Percentiles rank a stretch among this genome's conserved stretches.
phyloP scores from a whole-genome alignment of 2,888 invertebrate species.

The Allacma fusca region DNA sequence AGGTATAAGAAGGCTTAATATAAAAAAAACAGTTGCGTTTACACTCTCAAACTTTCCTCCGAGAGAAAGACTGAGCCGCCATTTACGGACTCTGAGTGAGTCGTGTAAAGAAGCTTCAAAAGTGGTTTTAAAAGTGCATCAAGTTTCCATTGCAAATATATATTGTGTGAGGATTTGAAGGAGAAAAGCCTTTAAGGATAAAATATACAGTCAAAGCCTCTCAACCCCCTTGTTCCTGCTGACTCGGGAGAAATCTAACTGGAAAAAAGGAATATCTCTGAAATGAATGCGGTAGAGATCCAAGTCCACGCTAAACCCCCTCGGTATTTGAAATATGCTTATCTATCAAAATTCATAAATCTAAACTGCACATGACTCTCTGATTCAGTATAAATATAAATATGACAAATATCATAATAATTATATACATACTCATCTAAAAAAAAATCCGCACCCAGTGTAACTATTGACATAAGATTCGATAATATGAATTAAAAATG shows the following conservation, averaged over 20 bases:
- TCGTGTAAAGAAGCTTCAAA: neutral
- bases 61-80: neutral
- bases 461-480: too few relatives aligned
- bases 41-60: neutral
- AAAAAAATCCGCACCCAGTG: too few relatives aligned
- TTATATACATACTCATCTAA: too few relatives aligned
- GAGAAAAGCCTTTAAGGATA: neutral
- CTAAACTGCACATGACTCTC: too few relatives aligned
- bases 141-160: neutral
- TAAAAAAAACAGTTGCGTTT: neutral
- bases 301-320: constrained; percentile 5
- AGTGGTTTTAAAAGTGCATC: neutral
- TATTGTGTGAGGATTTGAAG: neutral
- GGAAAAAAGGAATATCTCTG: too few relatives aligned
- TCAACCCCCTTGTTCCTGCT: neutral
- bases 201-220: neutral
- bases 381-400: too few relatives aligned
- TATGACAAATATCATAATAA: too few relatives aligned
- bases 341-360: too few relatives aligned
- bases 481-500: too few relatives aligned
- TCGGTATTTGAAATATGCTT: neutral
- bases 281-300: constrained; percentile 14
- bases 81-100: neutral
- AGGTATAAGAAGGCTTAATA: neutral
- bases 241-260: neutral